Base-by-base conservation (phyloP, 2,888 invertebrate genomes). In the Tenthredo amoena region DNA sequence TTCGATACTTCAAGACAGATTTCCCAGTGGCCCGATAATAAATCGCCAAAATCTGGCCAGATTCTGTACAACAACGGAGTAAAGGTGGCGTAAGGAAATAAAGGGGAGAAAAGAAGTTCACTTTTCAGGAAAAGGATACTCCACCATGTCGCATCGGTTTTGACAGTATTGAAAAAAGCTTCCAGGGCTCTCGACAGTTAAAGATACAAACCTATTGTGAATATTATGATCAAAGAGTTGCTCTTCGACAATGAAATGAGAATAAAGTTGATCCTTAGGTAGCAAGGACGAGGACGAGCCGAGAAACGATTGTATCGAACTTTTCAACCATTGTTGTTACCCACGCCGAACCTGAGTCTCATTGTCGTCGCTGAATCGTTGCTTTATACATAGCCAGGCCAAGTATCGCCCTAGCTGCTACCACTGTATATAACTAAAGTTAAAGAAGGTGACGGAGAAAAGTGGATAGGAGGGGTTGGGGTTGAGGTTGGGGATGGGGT, bases 301-400 rank as follows among this genome's bases (percentile, higher is more conserved):
- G 71, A 84, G 84, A 55, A 55, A 43, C 31, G 26, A 31, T 62
- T 88, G 89, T 88, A 89, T 89, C 87, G 86, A 89, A 90, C 88
- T 88, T 91, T 90, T 89, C 87, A 87, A 77, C 87, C 84, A 88
- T 89, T 87, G 87, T 86, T 55, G 40, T 86, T 87, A 71, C 85
- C 85, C 62, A 26, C 26, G 26, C 62, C 62, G 84, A 83, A 74
- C 81, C 50, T 65, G 71, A 76, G 86, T 85, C 83, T 85, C 86
- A 87, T 84, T 85, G 82, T 74, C 86, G 83, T 87, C 77, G 77
- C 50, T 15, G 71, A 65, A 87, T 87, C 85, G 86, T 85, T 85
- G 82, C 87, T 89, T 88, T 87, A 81, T 26, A 26, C 87, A 83
- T 88, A 85, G 87, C 87, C 84, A 86, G 81, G 58, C 82, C 86